These are phyloP conservation scores for Tuberolachnus salignus DNA, from an alignment of 2,888 invertebrate genomes.

Conservation along the genomic window DNA sequence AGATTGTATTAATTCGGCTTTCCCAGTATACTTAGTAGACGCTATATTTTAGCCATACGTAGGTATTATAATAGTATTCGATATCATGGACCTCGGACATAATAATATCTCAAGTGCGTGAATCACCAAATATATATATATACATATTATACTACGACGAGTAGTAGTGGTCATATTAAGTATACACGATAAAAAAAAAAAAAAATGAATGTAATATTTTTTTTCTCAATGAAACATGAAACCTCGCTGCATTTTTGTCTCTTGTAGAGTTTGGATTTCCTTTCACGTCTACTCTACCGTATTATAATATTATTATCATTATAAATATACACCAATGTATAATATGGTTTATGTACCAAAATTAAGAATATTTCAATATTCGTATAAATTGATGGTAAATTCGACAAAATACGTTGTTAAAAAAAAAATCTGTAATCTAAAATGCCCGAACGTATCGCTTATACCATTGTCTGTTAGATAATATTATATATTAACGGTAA, in stretches of 20 bases:
- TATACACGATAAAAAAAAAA: slow-evolving; percentile 31
- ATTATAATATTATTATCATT: background rate
- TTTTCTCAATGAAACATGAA: slow-evolving; percentile 33
- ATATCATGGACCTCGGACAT: background rate
- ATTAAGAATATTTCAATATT: too few species aligned
- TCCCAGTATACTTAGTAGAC: too few species aligned
- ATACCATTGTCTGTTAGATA: too few species aligned
- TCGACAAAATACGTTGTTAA: too few species aligned
- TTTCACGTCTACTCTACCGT: slow-evolving; percentile 18
- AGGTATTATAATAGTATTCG: slow-evolving; percentile 5
- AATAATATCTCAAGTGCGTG: slow-evolving; percentile 9
- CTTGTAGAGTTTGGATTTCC: slow-evolving; percentile 32
- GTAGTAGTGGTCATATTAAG: slow-evolving; percentile 9
- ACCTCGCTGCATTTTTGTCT: slow-evolving; percentile 20
- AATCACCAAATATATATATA: background rate
- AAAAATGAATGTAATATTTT: slow-evolving; percentile 36
- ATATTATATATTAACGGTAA: too few species aligned
- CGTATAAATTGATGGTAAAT: too few species aligned
- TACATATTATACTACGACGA: background rate
- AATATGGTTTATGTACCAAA: too few species aligned
- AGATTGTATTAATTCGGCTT: too few species aligned
- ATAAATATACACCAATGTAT: too few species aligned
- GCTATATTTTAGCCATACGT: too few species aligned
- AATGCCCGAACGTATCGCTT: too few species aligned
- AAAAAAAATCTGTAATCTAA: too few species aligned